These are phyloP conservation scores for Coenonympha arcania DNA, from an alignment of 2,888 invertebrate species.

Conservation along the genomic window DNA sequence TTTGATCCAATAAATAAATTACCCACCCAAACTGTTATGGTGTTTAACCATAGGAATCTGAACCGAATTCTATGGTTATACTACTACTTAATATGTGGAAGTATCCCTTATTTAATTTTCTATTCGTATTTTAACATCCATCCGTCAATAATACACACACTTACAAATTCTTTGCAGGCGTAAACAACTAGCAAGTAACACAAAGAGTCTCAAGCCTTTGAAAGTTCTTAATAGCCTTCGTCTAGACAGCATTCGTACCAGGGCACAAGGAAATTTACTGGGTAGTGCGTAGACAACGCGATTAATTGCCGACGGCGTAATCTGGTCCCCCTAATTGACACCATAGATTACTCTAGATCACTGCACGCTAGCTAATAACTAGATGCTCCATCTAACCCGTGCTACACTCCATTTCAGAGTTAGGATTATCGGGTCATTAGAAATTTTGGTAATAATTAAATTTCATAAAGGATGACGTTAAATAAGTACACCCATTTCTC, in stretches of 20 bases:
- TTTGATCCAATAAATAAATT: too few species aligned
- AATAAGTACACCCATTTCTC: conserved; percentile 4
- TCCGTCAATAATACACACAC: too few species aligned
- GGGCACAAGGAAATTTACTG: conserved; percentile 5
- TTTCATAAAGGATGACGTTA: conserved; percentile 15
- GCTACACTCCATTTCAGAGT: conserved; percentile 14
- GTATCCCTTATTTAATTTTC: too few species aligned
- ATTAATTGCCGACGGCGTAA: conserved; percentile 12
- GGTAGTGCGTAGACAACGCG: neutral
- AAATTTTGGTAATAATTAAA: conserved; percentile 15
- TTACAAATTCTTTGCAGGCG: neutral
- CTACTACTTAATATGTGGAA: too few species aligned
- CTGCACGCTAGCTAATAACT: too few species aligned
- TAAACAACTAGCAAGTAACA: neutral
- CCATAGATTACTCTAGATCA: too few species aligned
- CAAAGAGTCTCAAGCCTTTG: neutral
- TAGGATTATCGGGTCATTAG: conserved; percentile 17
- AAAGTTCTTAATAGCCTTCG: conserved; percentile 6
- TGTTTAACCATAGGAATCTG: too few species aligned
- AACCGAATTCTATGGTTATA: too few species aligned
- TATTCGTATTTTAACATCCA: too few species aligned
- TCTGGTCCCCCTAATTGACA: conserved; percentile 7
- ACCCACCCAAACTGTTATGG: too few species aligned
- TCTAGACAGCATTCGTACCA: conserved; percentile 5
- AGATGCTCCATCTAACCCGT: conserved; percentile 12